Evolutionary conservation across 2,113 vertebrate genomes (phyloP).

Genomic region (Morone chrysops): DNA sequence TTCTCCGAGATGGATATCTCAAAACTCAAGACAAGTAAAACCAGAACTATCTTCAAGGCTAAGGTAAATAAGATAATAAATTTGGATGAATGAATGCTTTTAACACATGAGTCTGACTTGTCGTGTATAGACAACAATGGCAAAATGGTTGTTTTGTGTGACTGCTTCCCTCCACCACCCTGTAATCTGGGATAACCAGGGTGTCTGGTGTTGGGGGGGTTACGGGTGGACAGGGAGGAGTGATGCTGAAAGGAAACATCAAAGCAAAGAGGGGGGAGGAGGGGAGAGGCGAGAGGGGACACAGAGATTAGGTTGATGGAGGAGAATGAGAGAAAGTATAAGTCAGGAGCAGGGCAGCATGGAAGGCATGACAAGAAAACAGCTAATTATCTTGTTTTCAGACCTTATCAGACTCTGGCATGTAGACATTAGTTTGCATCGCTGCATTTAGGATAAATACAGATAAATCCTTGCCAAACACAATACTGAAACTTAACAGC

Average conservation of each 20-base stretch:
- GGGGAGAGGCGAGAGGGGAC: constrained; percentile 19
- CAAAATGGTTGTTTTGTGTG: constrained; percentile 65
- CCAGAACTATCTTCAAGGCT: background rate
- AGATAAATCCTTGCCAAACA: constrained; percentile 48
- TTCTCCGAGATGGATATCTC: background rate
- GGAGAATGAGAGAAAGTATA: constrained; percentile 54
- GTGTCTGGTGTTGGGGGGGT: constrained; percentile 40
- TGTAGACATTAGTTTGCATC: constrained; percentile 31
- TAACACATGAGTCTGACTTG: background rate
- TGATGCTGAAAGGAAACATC: constrained; percentile 74
- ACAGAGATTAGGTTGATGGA: constrained; percentile 59
- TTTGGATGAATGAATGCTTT: background rate
- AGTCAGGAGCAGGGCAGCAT: constrained; percentile 44
- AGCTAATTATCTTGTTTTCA: constrained; percentile 57
- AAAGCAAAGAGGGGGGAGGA: constrained; percentile 55
- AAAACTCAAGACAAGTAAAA: background rate
- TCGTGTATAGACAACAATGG: constrained; percentile 14
- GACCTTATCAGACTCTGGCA: constrained; percentile 52
- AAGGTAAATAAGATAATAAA: background rate
- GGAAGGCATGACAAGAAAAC: constrained; percentile 55
- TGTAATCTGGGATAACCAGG: constrained; percentile 68
- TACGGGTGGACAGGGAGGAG: constrained; percentile 36
- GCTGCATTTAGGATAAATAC: constrained; percentile 32
- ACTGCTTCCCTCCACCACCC: constrained; percentile 37
- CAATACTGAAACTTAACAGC: constrained; percentile 43